Evolutionary conservation across 2,888 invertebrate genomes (phyloP).

Genomic region (Drosophila emarginata): DNA sequence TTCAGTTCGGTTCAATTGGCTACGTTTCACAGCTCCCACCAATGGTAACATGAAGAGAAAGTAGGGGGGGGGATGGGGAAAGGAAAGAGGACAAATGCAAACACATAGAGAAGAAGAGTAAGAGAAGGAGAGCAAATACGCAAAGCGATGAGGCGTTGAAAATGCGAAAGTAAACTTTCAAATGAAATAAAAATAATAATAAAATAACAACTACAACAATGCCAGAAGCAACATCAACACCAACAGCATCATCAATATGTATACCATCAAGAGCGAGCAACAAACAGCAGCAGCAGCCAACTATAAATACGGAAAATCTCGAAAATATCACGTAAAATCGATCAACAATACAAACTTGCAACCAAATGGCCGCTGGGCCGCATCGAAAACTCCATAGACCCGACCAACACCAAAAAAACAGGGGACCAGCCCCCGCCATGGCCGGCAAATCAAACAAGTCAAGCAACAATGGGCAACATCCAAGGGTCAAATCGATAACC

Average conservation of each 20-base stretch:
- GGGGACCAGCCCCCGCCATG: neutral
- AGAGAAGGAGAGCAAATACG: constrained; percentile 49
- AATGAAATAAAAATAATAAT: constrained; percentile 62
- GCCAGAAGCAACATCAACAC: constrained; percentile 56
- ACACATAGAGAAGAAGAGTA: constrained; percentile 22
- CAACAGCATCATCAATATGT: constrained; percentile 19
- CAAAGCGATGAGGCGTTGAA: constrained; percentile 60
- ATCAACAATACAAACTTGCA: constrained; percentile 82
- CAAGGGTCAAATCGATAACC: constrained; percentile 78
- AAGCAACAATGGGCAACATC: constrained; percentile 41
- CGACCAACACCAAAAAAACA: constrained; percentile 40
- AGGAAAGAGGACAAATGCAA: constrained; percentile 20
- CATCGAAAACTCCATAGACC: constrained; percentile 36
- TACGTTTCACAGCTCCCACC: constrained; percentile 6
- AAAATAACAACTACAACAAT: constrained; percentile 42
- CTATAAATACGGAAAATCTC: constrained; percentile 81
- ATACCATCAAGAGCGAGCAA: constrained; percentile 25
- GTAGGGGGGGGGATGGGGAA: constrained; percentile 9
- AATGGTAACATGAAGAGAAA: constrained; percentile 3
- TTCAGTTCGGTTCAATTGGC: constrained; percentile 12
- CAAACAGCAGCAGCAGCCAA: constrained; percentile 42
- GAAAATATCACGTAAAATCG: constrained; percentile 82
- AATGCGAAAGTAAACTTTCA: constrained; percentile 77
- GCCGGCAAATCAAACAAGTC: constrained; percentile 62
- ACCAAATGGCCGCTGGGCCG: constrained; percentile 65